phyloP scores from a whole-genome alignment of 2,113 vertebrate genomes.

The Gasterosteus nipponicus region DNA sequence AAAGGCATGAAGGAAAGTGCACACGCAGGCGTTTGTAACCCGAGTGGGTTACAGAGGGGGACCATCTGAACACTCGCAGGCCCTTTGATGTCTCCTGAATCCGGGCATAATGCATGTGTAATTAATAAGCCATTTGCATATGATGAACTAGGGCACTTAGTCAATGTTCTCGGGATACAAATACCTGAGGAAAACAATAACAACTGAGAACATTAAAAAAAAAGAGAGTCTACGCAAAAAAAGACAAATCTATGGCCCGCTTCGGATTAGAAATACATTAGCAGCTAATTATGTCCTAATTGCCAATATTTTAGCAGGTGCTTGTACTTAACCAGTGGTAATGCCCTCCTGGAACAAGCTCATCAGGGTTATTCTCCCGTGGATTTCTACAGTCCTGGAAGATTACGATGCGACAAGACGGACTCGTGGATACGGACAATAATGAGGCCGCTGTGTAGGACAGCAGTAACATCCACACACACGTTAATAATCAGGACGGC shows the following conservation, averaged over 20 bases:
- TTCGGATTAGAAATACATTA: conserved; percentile 99
- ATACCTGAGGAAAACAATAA: conserved; percentile 93
- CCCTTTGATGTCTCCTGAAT: conserved; percentile 89
- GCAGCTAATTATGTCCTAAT: conserved; percentile 99
- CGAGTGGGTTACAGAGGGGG: conserved; percentile 73
- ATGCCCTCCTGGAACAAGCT: conserved; percentile 93
- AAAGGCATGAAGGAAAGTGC: conserved; percentile 77
- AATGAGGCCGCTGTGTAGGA: conserved; percentile 55
- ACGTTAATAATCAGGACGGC: conserved; percentile 22
- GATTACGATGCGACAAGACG: conserved; percentile 71
- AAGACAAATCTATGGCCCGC: conserved; percentile 90
- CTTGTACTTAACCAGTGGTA: conserved; percentile 86
- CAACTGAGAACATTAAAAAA: conserved; percentile 89
- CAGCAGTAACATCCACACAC: conserved; percentile 19
- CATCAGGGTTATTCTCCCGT: conserved; percentile 87
- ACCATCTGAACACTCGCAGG: conserved; percentile 82
- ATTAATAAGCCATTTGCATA: conserved; percentile 99
- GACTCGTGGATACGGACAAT: conserved; percentile 63
- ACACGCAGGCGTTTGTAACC: conserved; percentile 80
- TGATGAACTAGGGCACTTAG: conserved; percentile 95
- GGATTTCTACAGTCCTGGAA: conserved; percentile 77
- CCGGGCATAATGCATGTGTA: conserved; percentile 96
- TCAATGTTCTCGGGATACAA: conserved; percentile 96
- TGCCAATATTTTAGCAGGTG: conserved; percentile 99
- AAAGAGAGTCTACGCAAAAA: conserved; percentile 97